A percentile compares a stretch with the other conserved stretches of the same genome.
phyloP scores from a whole-genome alignment of 2,113 vertebrate species.

The Pterocles orientalis region DNA sequence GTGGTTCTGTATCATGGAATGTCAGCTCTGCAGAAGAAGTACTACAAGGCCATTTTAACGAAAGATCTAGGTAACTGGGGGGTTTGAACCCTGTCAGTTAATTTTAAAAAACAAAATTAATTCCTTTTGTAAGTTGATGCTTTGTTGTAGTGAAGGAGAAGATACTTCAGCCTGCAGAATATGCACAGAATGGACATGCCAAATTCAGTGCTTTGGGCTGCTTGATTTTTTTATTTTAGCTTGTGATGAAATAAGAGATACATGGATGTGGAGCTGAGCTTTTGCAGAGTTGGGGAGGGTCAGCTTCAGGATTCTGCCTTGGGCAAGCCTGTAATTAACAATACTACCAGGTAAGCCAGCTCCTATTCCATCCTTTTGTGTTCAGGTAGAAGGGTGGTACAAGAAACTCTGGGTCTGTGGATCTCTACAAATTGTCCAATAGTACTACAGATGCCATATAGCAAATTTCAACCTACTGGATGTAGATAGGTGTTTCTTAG shows the following conservation, averaged over 20 bases:
- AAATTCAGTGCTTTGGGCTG: background rate
- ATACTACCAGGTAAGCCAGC: background rate
- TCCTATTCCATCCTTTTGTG: background rate
- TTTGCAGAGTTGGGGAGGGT: background rate
- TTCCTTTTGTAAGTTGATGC: background rate
- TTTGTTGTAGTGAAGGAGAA: background rate
- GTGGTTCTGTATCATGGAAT: conserved; percentile 92
- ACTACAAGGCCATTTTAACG: conserved; percentile 89
- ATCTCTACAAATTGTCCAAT: background rate
- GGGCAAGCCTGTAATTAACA: background rate
- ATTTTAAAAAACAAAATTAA: background rate
- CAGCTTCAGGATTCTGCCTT: background rate
- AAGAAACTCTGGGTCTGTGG: background rate
- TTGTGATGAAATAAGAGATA: background rate
- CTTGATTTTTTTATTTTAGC: background rate
- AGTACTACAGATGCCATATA: background rate
- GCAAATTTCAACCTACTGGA: background rate
- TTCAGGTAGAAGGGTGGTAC: background rate
- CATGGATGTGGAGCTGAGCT: background rate
- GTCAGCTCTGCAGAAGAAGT: conserved; percentile 89
- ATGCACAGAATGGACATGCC: background rate
- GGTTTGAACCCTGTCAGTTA: background rate
- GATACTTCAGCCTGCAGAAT: background rate
- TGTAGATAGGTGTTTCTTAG: background rate
- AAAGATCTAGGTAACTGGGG: conserved; percentile 84